Percentiles rank a stretch among this genome's conserved stretches.
These are phyloP conservation scores for Ecliptopera silaceata DNA, from an alignment of 2,888 invertebrate genomes.

Conservation along the genomic window DNA sequence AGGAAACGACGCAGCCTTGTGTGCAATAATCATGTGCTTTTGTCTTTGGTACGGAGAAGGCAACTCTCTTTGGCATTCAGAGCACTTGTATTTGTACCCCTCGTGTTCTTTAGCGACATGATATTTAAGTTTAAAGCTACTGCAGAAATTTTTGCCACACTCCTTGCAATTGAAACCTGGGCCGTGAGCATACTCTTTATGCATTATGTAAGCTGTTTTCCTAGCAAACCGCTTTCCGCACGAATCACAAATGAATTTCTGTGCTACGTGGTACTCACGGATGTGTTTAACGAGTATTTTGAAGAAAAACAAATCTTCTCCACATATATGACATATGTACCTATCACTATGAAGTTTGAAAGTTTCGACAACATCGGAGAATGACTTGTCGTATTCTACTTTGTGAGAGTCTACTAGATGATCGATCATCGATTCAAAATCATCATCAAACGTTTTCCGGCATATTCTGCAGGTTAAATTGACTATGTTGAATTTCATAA, in stretches of 20 bases:
- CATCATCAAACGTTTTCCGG: no score
- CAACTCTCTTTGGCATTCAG: conserved; percentile 48
- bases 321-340: conserved; percentile 29
- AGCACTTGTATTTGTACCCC: conserved; percentile 44
- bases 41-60: conserved; percentile 44
- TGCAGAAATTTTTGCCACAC: conserved; percentile 46
- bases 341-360: no score
- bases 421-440: no score
- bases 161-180: no score
- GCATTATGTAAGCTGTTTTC: conserved; percentile 2
- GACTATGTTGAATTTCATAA: no score
- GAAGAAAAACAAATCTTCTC: conserved; percentile 27
- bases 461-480: no score
- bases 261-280: conserved; percentile 26
- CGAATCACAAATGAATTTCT: conserved; percentile 24
- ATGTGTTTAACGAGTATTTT: conserved; percentile 27
- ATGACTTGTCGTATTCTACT: no score
- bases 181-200: no score
- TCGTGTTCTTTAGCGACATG: conserved; percentile 49
- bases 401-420: no score
- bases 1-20: conserved; percentile 42
- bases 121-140: conserved; percentile 22
- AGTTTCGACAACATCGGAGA: no score
- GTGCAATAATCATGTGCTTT: conserved; percentile 47
- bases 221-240: conserved; percentile 23